These are phyloP conservation scores for Malachius bipustulatus DNA, from an alignment of 2,888 invertebrate species.

Conservation along the genomic window DNA sequence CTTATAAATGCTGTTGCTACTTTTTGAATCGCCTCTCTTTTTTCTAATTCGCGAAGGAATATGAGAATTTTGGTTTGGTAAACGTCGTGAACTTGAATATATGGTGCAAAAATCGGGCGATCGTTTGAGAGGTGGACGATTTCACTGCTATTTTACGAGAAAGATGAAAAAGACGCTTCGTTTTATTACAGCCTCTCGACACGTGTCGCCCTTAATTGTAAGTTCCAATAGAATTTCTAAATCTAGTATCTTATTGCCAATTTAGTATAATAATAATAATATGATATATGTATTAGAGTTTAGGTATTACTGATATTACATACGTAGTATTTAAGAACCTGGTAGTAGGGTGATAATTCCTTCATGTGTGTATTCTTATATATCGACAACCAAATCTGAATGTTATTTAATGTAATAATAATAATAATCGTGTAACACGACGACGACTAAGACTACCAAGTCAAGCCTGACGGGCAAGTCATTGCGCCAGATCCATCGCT, in stretches of 20 bases:
- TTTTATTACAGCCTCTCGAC: conserved; percentile 31
- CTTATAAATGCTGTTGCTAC: too few relatives aligned
- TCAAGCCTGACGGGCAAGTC: too few relatives aligned
- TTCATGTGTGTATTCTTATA: conserved; percentile 33
- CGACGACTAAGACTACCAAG: too few relatives aligned
- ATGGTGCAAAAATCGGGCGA: conserved; percentile 32
- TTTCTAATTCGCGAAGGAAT: too few relatives aligned
- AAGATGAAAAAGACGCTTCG: too few relatives aligned
- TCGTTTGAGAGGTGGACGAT: conserved; percentile 24
- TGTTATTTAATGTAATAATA: too few relatives aligned
- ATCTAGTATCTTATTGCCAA: conserved; percentile 38
- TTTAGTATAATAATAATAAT: conserved; percentile 33
- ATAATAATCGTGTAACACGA: too few relatives aligned
- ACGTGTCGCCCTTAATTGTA: conserved; percentile 29
- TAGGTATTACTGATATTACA: too few relatives aligned
- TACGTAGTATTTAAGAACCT: conserved; percentile 36
- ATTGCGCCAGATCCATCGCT: too few relatives aligned
- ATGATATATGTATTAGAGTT: conserved; percentile 34
- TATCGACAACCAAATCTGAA: conserved; percentile 29
- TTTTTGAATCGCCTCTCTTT: too few relatives aligned
- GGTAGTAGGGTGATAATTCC: conserved; percentile 34
- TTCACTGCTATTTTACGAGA: conserved; percentile 29
- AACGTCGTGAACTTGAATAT: conserved; percentile 18
- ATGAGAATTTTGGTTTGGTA: not conserved
- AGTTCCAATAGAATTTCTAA: conserved; percentile 37